Conservation (phyloP, 2,113 vertebrate genomes). For the Vidua chalybeata region DNA sequence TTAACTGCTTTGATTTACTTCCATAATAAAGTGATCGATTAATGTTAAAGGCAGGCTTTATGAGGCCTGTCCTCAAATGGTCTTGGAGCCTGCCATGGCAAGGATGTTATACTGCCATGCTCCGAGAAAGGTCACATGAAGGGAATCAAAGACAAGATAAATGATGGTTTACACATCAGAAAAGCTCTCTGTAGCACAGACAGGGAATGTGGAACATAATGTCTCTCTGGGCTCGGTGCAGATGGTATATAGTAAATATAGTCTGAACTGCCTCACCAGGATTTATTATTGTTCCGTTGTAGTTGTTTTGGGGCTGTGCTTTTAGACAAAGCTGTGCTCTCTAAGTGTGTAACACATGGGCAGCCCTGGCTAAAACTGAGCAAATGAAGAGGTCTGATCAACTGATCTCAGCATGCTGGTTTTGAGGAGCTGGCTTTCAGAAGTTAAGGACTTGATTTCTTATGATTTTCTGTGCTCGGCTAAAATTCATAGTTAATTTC, state of each 20-base stretch:
- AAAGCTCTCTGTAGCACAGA: constrained; percentile 25
- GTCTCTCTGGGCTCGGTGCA: constrained; percentile 44
- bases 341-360: not conserved
- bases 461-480: not conserved
- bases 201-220: constrained; percentile 34
- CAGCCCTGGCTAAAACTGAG: not conserved
- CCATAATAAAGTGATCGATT: constrained; percentile 69
- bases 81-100: not conserved
- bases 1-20: constrained; percentile 69
- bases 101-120: constrained; percentile 58
- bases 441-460: not conserved
- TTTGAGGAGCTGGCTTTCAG: not conserved
- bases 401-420: not conserved
- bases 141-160: constrained; percentile 67
- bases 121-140: constrained; percentile 65
- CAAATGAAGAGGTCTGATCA: not conserved
- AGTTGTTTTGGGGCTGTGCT: constrained; percentile 21
- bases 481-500: not conserved
- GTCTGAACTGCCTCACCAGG: constrained; percentile 22
- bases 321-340: constrained; percentile 11
- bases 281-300: not conserved
- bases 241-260: constrained; percentile 61
- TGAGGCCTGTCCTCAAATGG: constrained; percentile 52
- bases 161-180: constrained; percentile 63
- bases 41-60: constrained; percentile 67